A percentile compares a stretch with the other conserved stretches of the same genome.
Conservation (phyloP, 2,888 invertebrate species). For the Drosophila rellima region DNA sequence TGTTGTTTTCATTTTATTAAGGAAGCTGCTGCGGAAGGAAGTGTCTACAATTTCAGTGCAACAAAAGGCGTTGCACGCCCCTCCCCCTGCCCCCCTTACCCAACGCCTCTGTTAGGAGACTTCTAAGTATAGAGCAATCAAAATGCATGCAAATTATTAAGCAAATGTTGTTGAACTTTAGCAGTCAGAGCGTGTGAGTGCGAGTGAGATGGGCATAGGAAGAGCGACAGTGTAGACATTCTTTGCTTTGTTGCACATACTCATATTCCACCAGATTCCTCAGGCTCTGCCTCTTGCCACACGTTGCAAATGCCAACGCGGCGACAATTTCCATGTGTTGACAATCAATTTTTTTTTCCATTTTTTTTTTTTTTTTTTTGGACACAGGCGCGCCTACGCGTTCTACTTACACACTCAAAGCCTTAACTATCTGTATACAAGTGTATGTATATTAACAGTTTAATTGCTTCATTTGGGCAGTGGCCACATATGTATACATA, state of each 20-base stretch:
- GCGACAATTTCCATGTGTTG: conserved; percentile 62
- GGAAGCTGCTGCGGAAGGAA: conserved; percentile 71
- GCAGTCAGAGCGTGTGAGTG: not conserved
- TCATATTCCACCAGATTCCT: conserved; percentile 19
- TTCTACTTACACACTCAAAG: conserved; percentile 1
- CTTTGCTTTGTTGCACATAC: conserved; percentile 19
- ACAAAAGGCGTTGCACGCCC: conserved; percentile 11
- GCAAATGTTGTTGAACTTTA: conserved; percentile 71
- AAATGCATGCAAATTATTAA: conserved; percentile 56
- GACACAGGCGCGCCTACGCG: conserved; percentile 46
- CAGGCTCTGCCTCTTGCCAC: not conserved
- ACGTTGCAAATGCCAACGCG: conserved; percentile 52
- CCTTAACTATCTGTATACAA: not conserved
- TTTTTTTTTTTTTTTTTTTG: conserved; percentile 21
- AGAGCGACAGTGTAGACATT: conserved; percentile 25
- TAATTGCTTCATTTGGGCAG: too few species aligned
- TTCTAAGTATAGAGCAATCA: not conserved
- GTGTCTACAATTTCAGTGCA: conserved; percentile 49
- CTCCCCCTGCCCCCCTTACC: too few species aligned
- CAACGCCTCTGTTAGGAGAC: not conserved
- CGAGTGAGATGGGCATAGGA: not conserved
- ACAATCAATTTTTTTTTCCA: conserved; percentile 48
- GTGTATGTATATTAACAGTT: too few species aligned
- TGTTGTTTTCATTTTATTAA: conserved; percentile 27
- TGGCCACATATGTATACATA: not conserved